Percentiles rank a stretch among this genome's conserved stretches.
Evolutionary conservation across 2,113 vertebrate species (phyloP).

Genomic region (Cyrtonyx montezumae): DNA sequence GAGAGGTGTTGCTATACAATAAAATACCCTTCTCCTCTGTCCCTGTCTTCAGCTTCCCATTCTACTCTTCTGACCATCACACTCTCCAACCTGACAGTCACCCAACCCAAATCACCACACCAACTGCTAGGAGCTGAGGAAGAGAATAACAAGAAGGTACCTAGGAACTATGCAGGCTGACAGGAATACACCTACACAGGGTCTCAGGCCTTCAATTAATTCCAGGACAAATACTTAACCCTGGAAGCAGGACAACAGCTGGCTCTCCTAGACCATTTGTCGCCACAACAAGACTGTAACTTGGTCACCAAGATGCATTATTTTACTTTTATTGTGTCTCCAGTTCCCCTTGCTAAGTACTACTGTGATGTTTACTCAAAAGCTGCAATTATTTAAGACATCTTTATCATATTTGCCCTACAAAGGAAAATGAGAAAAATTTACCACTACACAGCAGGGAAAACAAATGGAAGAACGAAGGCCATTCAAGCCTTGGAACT

Average conservation of each 20-base stretch:
- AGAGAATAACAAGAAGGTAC: not conserved
- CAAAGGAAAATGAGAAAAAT: constrained; percentile 8
- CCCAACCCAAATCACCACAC: not conserved
- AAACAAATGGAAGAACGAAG: not conserved
- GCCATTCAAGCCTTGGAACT: not conserved
- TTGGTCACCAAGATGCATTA: not conserved
- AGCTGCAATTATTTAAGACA: constrained; percentile 4
- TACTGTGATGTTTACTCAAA: not conserved
- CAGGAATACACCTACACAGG: not conserved
- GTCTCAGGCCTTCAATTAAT: not conserved
- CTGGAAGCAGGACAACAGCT: not conserved
- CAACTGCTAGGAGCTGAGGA: rapidly evolving
- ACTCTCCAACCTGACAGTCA: not conserved
- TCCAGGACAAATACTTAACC: not conserved
- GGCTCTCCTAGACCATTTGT: not conserved
- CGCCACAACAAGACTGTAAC: not conserved
- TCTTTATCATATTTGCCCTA: not conserved
- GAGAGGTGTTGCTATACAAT: not conserved
- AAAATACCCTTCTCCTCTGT: not conserved
- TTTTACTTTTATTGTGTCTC: not conserved
- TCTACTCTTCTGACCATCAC: not conserved
- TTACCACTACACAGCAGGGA: not conserved
- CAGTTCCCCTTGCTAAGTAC: not conserved
- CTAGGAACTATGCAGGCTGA: not conserved
- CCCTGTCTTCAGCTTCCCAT: not conserved